Base-by-base conservation (phyloP, 2,797 vertebrate species). In the Lacerta viridis region DNA sequence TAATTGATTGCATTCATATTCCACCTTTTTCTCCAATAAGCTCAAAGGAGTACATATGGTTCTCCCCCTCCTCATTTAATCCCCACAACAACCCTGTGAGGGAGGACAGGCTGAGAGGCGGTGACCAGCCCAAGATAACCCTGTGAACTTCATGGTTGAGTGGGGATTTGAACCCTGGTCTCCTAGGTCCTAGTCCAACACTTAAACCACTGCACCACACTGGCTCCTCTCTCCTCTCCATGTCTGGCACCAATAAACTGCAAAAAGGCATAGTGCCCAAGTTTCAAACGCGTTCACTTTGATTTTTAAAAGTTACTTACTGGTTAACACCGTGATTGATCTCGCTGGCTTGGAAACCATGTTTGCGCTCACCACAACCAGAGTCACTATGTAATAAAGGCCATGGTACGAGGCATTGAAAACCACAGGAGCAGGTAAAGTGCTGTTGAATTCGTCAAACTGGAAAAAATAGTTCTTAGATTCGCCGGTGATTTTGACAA, bases 381-480 rank as follows among this genome's bases (percentile, higher is more conserved):
- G 97, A 23, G 97, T 98, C 90, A 99, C 97, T 3, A 96, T 97
- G 95, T 99, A 99, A 94, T 98, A 98, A 2, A 98, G 97, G 7
- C 98, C 99, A 10, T 98, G 98, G 88, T 98, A 97, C 36, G 96
- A 98, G 86, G 98, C 95, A 95, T 98, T 98, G 92, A 99, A 98
- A 46, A 97, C 89, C 84, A 98, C 93, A 29, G 97, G 95, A 85
- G 97, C 93, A 5, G 97, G 96, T 90, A 97, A 95, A 87, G 97
- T 96, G 87, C 95, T 96, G 87, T 97, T 98, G 95, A 94, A 92
- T 89, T 98, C 97, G 68, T 96, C 93, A 1, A 99, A 99, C 91
- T 96, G 98, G n/a, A 98, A 97, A 90, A 98, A 97, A 92, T 98
- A 97, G 83, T 96, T 97, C 85, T 96, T 97, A 11, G 98, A 97